Base-by-base conservation (phyloP, 2,888 invertebrate genomes). In the Poecilus cupreus region DNA sequence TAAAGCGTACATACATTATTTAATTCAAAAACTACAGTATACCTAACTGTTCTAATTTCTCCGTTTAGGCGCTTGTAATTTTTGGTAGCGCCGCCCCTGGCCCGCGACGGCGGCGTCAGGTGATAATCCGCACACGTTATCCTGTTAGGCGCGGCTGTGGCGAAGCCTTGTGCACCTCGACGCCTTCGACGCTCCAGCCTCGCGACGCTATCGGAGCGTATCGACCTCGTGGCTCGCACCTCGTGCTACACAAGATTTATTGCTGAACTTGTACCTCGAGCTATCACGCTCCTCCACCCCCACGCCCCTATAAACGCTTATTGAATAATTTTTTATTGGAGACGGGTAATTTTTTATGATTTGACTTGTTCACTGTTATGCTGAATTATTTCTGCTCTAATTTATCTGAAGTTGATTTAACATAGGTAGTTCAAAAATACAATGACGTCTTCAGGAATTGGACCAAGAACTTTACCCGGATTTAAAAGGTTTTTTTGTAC, bases 91-190 rank as follows among this genome's bases (percentile, higher is more conserved):
- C 1, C 46, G 46, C 4, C 46, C 0, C 46, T 46, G 46, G 1
- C 0, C 11, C 8, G 32, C 32, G 32, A 4, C 46, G 10, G n/a
- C 46, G 10, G 46, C 46, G 46, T 4, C 13, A 24, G 26, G 64
- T 64, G 64, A 64, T 64, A 64, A 64, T 64, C 64, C 64, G 32
- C 64, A 26, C 26, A 22, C 64, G 64, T 64, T 64, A 64, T 64
- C 64, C 64, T 64, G 64, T 64, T 64, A 64, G 32, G 22, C 32
- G 32, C 32, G 32, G 32, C 32, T 32, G 32, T 32, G 32, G 32
- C 22, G 26, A 6, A 10, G 22, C 24, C 22, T 64, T 20, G 57
- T 18, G 11, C 57, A 13, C 20, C 16, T n/a, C n/a, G 4, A 57
- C 18, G 18, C 57, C 16, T n/a, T 57, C 18, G 18, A n/a, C 57